These are phyloP conservation scores for Chunga burmeisteri DNA, from an alignment of 2,113 vertebrate species.

Conservation along the genomic window DNA sequence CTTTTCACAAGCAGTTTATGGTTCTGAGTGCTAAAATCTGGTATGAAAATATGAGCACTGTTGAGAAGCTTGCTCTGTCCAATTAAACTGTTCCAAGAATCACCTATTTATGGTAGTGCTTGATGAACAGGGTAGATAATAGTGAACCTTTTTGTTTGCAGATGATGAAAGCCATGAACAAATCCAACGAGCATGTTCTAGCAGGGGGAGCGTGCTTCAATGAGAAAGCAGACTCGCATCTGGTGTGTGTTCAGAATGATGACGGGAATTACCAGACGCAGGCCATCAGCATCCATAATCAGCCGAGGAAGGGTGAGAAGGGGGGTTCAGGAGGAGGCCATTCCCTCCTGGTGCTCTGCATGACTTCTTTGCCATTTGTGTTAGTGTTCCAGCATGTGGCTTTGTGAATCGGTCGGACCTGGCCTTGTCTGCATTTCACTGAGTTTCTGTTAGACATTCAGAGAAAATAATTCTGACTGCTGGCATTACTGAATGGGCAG, in stretches of 20 bases:
- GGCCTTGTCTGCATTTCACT: neutral
- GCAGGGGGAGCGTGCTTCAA: constrained; percentile 97
- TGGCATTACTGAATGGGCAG: rapidly evolving
- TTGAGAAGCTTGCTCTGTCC: neutral
- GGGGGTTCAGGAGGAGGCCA: neutral
- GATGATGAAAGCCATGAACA: constrained; percentile 99
- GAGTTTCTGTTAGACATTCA: neutral
- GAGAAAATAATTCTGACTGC: neutral
- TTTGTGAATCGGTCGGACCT: neutral
- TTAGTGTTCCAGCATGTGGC: neutral
- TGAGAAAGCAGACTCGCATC: constrained; percentile 92
- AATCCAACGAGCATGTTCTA: constrained; percentile 98
- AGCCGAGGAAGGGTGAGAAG: constrained; percentile 89
- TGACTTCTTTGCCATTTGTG: neutral
- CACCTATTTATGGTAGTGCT: neutral
- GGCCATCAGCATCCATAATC: constrained; percentile 99
- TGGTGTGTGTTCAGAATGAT: constrained; percentile 97
- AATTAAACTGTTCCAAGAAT: neutral
- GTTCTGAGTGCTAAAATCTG: neutral
- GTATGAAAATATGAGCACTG: neutral
- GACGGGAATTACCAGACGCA: constrained; percentile 99
- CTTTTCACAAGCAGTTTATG: neutral
- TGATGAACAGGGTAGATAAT: neutral
- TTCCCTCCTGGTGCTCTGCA: neutral
- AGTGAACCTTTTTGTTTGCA: constrained; percentile 62